Evolutionary conservation across 2,113 vertebrate species (phyloP), one percentile per base, ranked within the genome.

Genomic region (Periophthalmodon schlosseri): DNA sequence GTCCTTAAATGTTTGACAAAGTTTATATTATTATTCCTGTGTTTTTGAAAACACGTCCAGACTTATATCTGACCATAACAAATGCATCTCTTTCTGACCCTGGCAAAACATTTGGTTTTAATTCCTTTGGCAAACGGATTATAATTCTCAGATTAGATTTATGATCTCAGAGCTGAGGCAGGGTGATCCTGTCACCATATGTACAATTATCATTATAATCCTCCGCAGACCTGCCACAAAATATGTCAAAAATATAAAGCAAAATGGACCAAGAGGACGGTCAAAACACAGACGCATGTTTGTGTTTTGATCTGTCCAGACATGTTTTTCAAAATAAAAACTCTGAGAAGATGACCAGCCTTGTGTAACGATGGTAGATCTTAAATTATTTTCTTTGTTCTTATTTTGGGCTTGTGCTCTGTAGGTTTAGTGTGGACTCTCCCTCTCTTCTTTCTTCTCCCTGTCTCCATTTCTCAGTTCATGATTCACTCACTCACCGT

Each of bases 181-280:
- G 93, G 88, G 93, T 93, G 94, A 91, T 88, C 83, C 81, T 86
- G 77, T 81, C 88, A 90, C 92, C 92, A 93, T 93, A 93, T 94
- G 92, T 89, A 90, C 91, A 93, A 93, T 94, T 88, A 94, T 92
- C 91, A 90, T 92, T 69, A 33, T 93, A 93, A 94, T 93, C 93
- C 86, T 50, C 70, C 20, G 36, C 80, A 68, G 80, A 84, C 72
- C 75, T 72, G 70, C 77, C 69, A 33, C 70, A 82, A 8, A 20
- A 28, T 28, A 28, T 28, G 28, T 28, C 28, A 28, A 28, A 28
- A 28, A 71, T 36, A 34, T 14, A 13, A 74, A 56, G 72, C 80
- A 12, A 65, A 87, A 86, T 72, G 80, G 72, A 61, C 68, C n/a
- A 44, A 71, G 68, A 84, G 74, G 77, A 77, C 63, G 23, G 49